Evolutionary conservation across 2,888 invertebrate species (phyloP).

Genomic region (Dryobota labecula): DNA sequence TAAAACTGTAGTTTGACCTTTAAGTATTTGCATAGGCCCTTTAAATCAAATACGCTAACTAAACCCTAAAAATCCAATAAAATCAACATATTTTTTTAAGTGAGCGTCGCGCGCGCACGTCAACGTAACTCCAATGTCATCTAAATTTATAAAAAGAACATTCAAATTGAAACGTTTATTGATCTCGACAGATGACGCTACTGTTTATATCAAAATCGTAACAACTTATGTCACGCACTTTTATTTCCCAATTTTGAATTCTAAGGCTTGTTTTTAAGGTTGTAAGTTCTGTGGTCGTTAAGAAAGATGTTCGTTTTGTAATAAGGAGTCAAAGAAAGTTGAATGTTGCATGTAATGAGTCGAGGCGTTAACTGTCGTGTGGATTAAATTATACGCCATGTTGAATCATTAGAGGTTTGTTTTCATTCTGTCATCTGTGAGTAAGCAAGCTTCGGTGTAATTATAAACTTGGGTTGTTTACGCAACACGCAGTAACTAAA

Average conservation of each 20-base stretch:
- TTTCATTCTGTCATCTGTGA: slow-evolving; percentile 58
- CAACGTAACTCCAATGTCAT: slow-evolving; percentile 61
- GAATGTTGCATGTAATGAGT: slow-evolving; percentile 63
- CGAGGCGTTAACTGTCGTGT: slow-evolving; percentile 63
- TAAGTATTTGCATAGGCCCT: not conserved
- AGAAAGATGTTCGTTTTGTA: slow-evolving; percentile 35
- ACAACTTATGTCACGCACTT: slow-evolving; percentile 12
- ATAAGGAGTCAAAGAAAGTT: slow-evolving; percentile 56
- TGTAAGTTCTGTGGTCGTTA: not conserved
- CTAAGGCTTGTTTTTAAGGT: not conserved
- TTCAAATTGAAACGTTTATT: slow-evolving; percentile 72
- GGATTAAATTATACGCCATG: slow-evolving; percentile 65
- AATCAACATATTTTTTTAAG: slow-evolving; percentile 40
- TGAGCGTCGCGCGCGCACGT: slow-evolving; percentile 55
- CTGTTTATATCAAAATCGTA: slow-evolving; percentile 47
- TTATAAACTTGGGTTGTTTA: slow-evolving; percentile 46
- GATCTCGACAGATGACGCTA: slow-evolving; percentile 78
- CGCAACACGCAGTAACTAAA: slow-evolving; percentile 15
- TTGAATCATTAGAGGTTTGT: slow-evolving; percentile 60
- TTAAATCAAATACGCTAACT: not conserved
- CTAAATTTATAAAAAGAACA: slow-evolving; percentile 68
- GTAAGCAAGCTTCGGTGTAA: slow-evolving; percentile 42
- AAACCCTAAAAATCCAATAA: not conserved
- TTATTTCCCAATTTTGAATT: slow-evolving; percentile 3
- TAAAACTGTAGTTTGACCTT: not conserved